phyloP scores from a whole-genome alignment of 2,888 invertebrate species.

The Parnassius glacialis region DNA sequence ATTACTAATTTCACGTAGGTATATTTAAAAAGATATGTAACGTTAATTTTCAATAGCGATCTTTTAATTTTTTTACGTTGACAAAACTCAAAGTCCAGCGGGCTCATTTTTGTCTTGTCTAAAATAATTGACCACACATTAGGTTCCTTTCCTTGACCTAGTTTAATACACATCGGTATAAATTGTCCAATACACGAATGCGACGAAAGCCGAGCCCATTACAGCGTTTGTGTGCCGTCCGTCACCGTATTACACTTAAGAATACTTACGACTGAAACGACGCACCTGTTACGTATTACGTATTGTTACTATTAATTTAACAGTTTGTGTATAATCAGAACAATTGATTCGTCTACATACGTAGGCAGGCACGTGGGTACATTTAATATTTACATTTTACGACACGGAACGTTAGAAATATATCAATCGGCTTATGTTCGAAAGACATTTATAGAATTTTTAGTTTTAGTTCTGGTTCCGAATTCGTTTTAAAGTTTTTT shows the following conservation, averaged over 20 bases:
- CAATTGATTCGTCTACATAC: constrained; percentile 11
- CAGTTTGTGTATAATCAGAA: constrained; percentile 14
- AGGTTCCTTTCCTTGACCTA: constrained; percentile 26
- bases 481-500: neutral
- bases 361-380: constrained; percentile 10
- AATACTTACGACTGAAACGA: constrained; percentile 17
- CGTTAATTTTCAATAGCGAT: too few relatives aligned
- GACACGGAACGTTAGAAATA: constrained; percentile 1
- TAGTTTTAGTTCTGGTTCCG: neutral
- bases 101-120: constrained; percentile 14
- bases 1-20: too few relatives aligned
- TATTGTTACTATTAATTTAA: constrained; percentile 13
- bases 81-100: constrained; percentile 15
- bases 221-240: constrained; percentile 16
- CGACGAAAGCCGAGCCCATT: constrained; percentile 21
- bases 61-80: neutral
- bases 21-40: too few relatives aligned
- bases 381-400: constrained; percentile 2
- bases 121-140: constrained; percentile 23
- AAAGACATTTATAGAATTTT: constrained; percentile 13
- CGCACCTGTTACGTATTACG: constrained; percentile 21
- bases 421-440: constrained; percentile 7
- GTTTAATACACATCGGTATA: constrained; percentile 25
- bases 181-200: constrained; percentile 25
- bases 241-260: constrained; percentile 25